Percentiles rank a stretch among this genome's conserved stretches.
Conservation (phyloP, 2,797 vertebrate species). For the Lithobates pipiens region DNA sequence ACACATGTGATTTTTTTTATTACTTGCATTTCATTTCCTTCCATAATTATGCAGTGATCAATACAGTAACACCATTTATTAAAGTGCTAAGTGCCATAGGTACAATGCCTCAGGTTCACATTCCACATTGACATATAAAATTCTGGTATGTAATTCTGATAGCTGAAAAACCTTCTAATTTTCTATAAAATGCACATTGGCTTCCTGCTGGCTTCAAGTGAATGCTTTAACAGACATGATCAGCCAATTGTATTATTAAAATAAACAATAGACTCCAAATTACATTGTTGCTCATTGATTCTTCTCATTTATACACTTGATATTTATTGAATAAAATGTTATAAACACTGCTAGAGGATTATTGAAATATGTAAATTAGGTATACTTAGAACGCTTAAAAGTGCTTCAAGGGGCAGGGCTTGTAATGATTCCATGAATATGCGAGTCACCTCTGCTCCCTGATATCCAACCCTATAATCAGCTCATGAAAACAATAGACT, state of each 20-base stretch:
- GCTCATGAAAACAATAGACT: too few species aligned
- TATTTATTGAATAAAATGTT: too few species aligned
- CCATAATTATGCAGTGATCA: conserved; percentile 44
- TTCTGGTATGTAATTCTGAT: too few species aligned
- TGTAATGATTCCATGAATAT: too few species aligned
- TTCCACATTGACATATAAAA: background rate
- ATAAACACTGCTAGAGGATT: background rate
- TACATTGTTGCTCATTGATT: too few species aligned
- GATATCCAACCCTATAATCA: too few species aligned
- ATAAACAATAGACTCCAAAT: too few species aligned
- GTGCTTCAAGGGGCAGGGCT: too few species aligned
- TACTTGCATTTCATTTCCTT: background rate
- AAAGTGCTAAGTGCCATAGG: background rate
- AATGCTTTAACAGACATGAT: background rate
- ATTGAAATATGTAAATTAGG: background rate
- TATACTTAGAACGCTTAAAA: too few species aligned
- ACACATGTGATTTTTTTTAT: conserved; percentile 47
- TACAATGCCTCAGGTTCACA: background rate
- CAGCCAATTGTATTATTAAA: background rate
- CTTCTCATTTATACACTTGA: too few species aligned
- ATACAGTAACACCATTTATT: conserved; percentile 38
- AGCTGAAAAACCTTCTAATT: too few species aligned
- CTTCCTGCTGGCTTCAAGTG: background rate
- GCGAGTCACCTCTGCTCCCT: too few species aligned
- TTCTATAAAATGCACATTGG: background rate